A percentile compares a stretch with the other conserved stretches of the same genome.
Conservation (phyloP, 2,888 invertebrate genomes). For the Andrena minutula region DNA sequence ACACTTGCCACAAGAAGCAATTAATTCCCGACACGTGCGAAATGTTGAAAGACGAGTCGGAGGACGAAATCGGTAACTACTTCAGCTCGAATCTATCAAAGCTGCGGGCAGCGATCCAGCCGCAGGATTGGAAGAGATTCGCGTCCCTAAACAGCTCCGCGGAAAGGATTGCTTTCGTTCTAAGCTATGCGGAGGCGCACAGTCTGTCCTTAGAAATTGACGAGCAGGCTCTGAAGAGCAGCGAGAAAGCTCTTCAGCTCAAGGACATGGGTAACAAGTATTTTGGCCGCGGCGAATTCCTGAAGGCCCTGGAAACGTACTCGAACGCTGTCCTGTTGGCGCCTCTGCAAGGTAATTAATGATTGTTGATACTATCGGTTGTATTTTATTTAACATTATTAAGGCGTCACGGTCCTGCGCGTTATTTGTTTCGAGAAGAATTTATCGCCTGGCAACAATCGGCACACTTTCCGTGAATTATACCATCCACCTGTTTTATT, state of each 20-base stretch:
- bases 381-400: constrained; percentile 30
- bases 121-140: constrained; percentile 88
- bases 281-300: constrained; percentile 90
- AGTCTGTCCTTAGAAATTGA: constrained; percentile 86
- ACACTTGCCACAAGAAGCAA: not conserved
- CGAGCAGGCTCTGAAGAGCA: constrained; percentile 86
- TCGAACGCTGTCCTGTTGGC: constrained; percentile 90
- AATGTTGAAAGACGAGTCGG: constrained; percentile 68
- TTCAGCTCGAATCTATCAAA: constrained; percentile 78
- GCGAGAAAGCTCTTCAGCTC: constrained; percentile 87
- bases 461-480: constrained; percentile 20
- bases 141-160: constrained; percentile 88
- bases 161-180: constrained; percentile 89
- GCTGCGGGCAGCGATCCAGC: constrained; percentile 86
- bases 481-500: constrained; percentile 1
- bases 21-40: not conserved
- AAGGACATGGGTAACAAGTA: constrained; percentile 91
- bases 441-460: constrained; percentile 28
- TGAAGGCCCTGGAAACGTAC: constrained; percentile 89
- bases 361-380: constrained; percentile 14
- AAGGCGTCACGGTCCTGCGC: constrained; percentile 7
- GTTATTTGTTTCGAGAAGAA: constrained; percentile 12
- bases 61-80: constrained; percentile 76
- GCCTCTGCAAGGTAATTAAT: constrained; percentile 87
- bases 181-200: constrained; percentile 85